Base-by-base conservation (phyloP, 2,113 vertebrate species). In the Lynx canadensis region DNA sequence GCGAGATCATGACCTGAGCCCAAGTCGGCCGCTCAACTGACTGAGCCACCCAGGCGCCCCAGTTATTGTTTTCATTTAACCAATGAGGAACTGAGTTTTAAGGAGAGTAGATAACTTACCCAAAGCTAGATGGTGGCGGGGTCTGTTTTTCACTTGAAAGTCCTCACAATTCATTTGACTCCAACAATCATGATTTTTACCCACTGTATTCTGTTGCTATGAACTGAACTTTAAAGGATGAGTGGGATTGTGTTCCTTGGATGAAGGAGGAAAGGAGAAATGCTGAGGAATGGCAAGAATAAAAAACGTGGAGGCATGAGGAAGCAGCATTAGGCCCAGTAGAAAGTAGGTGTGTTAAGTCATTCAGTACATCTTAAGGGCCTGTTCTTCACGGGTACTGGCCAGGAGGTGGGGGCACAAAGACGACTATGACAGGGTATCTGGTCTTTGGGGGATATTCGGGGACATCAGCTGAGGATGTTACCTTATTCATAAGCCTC, bases 11-110 rank as follows among this genome's bases (percentile, higher is more conserved):
- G 45, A 9, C 45, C 45, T 45, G 45, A 45, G 45, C 45, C 0
- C 7, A 45, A 45, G 45, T 45, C 45, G 7, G 45, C 1, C 8
- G 45, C 45, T 45, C 8, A 45, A 45, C 45, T 7, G 45, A 45
- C 45, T 45, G 45, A 9, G 45, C 45, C 45, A 45, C 45, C 45
- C 45, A 45, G 45, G 45, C 8, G 8, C 45, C 45, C 45, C 45
- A 45, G 31, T 87, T 88, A 36, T 84, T 94, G 13, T 86, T 88
- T 96, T 97, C 52, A 50, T 60, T 91, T 94, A 94, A 81, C 45
- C 92, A 92, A 55, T 84, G 23, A 93, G 45, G 33, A 95, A 74
- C 4, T 52, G 6, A 33, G 4, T 12, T 74, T 94, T 65, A 27
- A 11, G 68, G 33, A 88, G 60, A 73, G 29, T n/a, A 33, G 31